Percentiles rank a stretch among this genome's conserved stretches.
Evolutionary conservation across 2,113 vertebrate species (phyloP).

Genomic region (Pavo muticus): DNA sequence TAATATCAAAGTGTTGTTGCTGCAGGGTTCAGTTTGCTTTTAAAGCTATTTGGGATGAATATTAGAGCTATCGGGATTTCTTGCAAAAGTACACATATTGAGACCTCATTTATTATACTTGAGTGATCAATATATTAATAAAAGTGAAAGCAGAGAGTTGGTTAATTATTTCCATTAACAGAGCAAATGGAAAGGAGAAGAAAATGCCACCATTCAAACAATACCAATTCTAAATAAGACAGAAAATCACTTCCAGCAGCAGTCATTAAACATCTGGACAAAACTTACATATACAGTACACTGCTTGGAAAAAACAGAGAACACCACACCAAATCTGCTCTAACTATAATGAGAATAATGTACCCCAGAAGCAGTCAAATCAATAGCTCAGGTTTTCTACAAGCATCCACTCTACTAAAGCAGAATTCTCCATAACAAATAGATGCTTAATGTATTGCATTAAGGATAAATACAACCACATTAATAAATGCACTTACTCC

Average conservation of each 20-base stretch:
- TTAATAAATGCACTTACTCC: slow-evolving; percentile 36
- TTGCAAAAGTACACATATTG: background rate
- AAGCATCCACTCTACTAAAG: background rate
- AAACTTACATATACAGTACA: background rate
- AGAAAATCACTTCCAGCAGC: slow-evolving; percentile 13
- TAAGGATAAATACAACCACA: slow-evolving; percentile 34
- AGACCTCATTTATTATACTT: fast-evolving
- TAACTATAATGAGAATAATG: background rate
- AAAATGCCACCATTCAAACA: background rate
- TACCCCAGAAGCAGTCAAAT: slow-evolving; percentile 23
- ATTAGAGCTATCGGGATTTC: background rate
- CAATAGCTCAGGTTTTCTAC: slow-evolving; percentile 36
- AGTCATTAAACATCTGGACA: background rate
- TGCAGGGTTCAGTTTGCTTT: background rate
- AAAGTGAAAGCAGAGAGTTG: background rate
- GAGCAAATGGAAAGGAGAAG: background rate
- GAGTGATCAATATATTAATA: background rate
- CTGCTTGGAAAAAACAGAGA: background rate
- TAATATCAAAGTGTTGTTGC: background rate
- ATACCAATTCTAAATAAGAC: background rate
- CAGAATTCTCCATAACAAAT: slow-evolving; percentile 37
- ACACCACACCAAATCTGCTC: background rate
- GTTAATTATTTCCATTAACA: slow-evolving; percentile 1
- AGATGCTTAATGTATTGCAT: slow-evolving; percentile 41
- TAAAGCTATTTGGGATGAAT: background rate